phyloP scores from a whole-genome alignment of 92 coral and sea anemone species.

The Blastomussa wellsi region DNA sequence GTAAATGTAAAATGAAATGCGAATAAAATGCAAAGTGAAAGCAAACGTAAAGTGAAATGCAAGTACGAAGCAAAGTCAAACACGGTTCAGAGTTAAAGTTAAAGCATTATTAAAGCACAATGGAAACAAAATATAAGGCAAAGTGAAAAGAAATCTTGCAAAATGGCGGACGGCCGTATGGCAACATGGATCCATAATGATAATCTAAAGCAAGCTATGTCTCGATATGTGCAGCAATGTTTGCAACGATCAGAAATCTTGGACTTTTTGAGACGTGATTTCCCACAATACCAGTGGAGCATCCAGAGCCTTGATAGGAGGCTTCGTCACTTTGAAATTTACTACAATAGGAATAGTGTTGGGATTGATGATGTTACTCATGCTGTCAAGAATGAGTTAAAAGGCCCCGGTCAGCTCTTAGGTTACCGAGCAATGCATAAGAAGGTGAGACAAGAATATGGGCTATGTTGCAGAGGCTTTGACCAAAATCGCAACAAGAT shows the following conservation, averaged over 20 bases:
- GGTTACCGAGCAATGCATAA: constrained; percentile 46
- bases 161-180: constrained; percentile 35
- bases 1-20: too few relatives aligned
- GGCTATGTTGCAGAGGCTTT: constrained; percentile 5
- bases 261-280: constrained; percentile 46
- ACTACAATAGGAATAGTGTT: constrained; percentile 5
- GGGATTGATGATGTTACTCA: constrained; percentile 20
- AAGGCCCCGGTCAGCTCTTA: constrained; percentile 37
- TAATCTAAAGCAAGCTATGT: constrained; percentile 29
- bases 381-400: constrained; percentile 32
- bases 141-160: background rate
- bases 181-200: constrained; percentile 40
- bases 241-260: constrained; percentile 34
- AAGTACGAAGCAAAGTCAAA: too few relatives aligned
- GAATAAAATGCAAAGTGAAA: too few relatives aligned
- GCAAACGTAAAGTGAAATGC: too few relatives aligned
- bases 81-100: too few relatives aligned
- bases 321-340: too few relatives aligned
- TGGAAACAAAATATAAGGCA: too few relatives aligned
- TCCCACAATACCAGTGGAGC: constrained; percentile 28
- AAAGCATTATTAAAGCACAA: too few relatives aligned
- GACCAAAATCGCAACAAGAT: too few relatives aligned
- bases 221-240: constrained; percentile 34
- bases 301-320: constrained; percentile 24
- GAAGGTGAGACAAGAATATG: constrained; percentile 32